Percentiles rank a stretch among this genome's conserved stretches.
Evolutionary conservation across 2,113 vertebrate species (phyloP).

Genomic region (Felis chaus): DNA sequence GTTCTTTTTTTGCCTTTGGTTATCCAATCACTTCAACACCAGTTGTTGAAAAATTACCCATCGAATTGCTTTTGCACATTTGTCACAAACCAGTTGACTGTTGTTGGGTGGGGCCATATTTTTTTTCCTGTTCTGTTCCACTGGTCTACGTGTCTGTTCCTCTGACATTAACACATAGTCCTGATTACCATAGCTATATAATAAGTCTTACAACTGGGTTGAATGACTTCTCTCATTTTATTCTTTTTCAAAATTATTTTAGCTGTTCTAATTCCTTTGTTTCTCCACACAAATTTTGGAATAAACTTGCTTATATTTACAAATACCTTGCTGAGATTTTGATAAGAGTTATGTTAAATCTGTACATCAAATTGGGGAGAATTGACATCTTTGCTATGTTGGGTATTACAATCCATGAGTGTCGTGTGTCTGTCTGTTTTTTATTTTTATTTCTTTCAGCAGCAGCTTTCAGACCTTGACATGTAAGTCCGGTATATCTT

Average conservation of each 20-base stretch:
- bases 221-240: neutral
- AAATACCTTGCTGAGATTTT: neutral
- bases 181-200: neutral
- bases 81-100: too few species aligned
- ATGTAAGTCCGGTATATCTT: neutral
- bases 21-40: neutral
- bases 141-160: neutral
- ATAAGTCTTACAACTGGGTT: neutral
- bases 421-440: neutral
- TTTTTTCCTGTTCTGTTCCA: neutral
- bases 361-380: neutral
- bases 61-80: neutral
- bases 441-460: constrained; percentile 7
- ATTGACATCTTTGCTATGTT: neutral
- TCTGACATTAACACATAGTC: neutral
- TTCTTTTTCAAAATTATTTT: neutral
- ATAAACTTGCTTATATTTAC: too few species aligned
- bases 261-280: too few species aligned
- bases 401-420: neutral
- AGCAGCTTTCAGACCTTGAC: neutral
- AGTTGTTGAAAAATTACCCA: too few species aligned
- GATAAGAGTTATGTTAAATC: neutral
- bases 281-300: too few species aligned
- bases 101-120: neutral
- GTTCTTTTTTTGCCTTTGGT: neutral